Evolutionary conservation across 2,113 vertebrate species (phyloP), one percentile per base, ranked within the genome.

Genomic region (Arvicanthis niloticus): DNA sequence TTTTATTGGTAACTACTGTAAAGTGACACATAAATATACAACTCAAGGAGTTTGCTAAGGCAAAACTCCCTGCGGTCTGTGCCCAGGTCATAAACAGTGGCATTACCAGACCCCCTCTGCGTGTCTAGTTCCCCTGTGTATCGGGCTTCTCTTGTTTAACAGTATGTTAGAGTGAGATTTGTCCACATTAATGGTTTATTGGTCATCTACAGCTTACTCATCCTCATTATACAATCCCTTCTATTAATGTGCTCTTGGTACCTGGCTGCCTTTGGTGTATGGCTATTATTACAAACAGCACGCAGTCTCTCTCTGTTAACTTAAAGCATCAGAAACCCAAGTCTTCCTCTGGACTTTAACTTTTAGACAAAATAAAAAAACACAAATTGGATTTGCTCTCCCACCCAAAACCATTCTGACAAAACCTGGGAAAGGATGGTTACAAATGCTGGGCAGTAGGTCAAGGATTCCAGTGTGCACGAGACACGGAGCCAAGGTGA

Each of bases 331-430:
- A 85, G 93, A 97, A 78, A 51, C 24, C 21, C 53, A 84, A 65
- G 31, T 26, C 13, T 24, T 24, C 13, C 15, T 1, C 8, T 31
- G 31, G 10, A n/a, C 29, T 91, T 91, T 84, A 91, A 94, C 73
- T 87, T 94, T 56, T 67, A 31, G 37, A 89, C 48, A 87, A 89
- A 86, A 77, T 60, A n/a, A 76, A 94, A 48, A 84, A 93, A 88
- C 3, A 22, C 4, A 19, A 24, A 90, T 34, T 88, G 19, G 29
- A 85, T 68, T n/a, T 68, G 76, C 21, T 67, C 21, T 90, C 40
- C 42, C 17, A 75, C 15, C 12, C 53, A 40, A 94, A 73, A 73
- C 31, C 70, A 72, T 68, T 29, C 65, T 77, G 37, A 75, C 2
- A 65, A 90, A 72, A 56, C 21, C 67, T 11, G 53, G 13, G 26